These are phyloP conservation scores for Bembecia ichneumoniformis DNA, from an alignment of 2,888 invertebrate genomes.

Conservation along the genomic window DNA sequence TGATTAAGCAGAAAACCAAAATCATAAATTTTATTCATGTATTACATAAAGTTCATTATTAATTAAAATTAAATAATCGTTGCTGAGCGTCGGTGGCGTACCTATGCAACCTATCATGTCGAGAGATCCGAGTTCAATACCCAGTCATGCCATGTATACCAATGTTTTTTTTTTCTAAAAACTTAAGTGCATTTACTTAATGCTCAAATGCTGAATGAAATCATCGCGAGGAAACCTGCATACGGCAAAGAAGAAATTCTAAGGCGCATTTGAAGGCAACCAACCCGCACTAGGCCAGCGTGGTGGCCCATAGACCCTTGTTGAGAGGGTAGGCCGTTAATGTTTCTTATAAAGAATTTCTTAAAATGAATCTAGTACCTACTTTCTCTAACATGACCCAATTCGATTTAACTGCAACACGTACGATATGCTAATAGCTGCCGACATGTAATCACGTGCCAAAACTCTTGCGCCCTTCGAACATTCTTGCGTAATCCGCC, in stretches of 20 bases:
- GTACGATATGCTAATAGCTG: neutral
- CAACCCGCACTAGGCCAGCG: neutral
- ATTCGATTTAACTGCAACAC: neutral
- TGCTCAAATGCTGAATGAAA: too few species aligned
- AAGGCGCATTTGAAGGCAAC: neutral
- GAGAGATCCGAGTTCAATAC: too few species aligned
- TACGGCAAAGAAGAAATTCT: neutral
- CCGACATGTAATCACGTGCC: neutral
- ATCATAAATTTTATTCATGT: too few species aligned
- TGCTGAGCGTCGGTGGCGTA: too few species aligned
- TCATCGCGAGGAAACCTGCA: neutral
- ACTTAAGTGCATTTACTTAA: too few species aligned
- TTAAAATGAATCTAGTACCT: neutral
- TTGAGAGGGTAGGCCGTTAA: too few species aligned
- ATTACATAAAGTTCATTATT: too few species aligned
- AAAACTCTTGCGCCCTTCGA: neutral
- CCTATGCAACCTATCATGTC: too few species aligned
- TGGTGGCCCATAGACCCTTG: neutral
- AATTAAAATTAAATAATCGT: too few species aligned
- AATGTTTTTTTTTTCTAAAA: too few species aligned
- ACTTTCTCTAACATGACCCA: neutral
- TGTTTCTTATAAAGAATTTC: neutral
- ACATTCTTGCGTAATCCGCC: neutral
- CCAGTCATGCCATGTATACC: too few species aligned
- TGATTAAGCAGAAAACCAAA: too few species aligned